Evolutionary conservation across 1,140 invertebrate species (phyloP).

Genomic region (Thaumetopoea pityocampa): DNA sequence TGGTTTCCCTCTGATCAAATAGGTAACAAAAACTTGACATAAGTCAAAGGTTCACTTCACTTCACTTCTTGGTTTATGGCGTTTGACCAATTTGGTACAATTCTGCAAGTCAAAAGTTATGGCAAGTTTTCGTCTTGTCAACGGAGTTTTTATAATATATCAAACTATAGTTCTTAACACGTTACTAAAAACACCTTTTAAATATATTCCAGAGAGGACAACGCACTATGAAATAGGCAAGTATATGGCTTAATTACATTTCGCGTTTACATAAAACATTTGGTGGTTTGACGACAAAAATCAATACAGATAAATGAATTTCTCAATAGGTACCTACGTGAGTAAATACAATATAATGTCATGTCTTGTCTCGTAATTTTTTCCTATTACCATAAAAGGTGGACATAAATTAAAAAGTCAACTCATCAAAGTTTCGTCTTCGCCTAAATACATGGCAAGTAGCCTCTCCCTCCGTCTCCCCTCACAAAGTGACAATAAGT

Average conservation of each 20-base stretch:
- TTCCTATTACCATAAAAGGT: constrained; percentile 37
- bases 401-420: constrained; percentile 70
- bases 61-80: too few species aligned
- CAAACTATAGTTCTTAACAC: too few species aligned
- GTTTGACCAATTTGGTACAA: too few species aligned
- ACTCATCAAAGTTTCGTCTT: constrained; percentile 68
- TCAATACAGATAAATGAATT: constrained; percentile 44
- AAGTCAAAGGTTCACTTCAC: too few species aligned
- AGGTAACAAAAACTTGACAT: too few species aligned
- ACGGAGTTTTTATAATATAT: too few species aligned
- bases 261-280: constrained; percentile 47
- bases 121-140: too few species aligned
- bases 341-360: constrained; percentile 29
- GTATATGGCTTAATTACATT: constrained; percentile 34
- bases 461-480: constrained; percentile 59
- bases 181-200: too few species aligned
- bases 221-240: constrained; percentile 12
- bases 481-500: constrained; percentile 72
- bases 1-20: too few species aligned
- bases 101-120: too few species aligned
- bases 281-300: constrained; percentile 50
- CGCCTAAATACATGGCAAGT: constrained; percentile 74
- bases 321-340: constrained; percentile 26
- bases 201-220: constrained; percentile 10
- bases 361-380: constrained; percentile 20